Base-by-base conservation (phyloP, 1,140 invertebrate species). In the Choristoneura fumiferana region DNA sequence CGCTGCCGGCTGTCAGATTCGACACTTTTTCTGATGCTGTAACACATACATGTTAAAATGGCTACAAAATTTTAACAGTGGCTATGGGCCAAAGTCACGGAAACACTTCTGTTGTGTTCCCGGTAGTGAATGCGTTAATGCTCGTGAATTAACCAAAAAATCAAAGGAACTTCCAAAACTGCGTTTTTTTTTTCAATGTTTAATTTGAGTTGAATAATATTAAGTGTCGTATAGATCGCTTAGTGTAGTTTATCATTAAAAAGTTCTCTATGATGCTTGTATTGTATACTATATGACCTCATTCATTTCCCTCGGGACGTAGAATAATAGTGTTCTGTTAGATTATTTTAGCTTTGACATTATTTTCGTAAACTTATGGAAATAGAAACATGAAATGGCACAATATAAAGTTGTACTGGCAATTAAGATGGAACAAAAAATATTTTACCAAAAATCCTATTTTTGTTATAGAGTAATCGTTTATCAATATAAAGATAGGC, bases 381-480 rank as follows among this genome's bases (percentile, higher is more conserved):
- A 52, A 34, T 65, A 45, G 52, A 74, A 61, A 67, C 58, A 63
- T 36, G 68, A 73, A 74, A 69, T 73, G 69, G 75, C 79, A 87
- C 78, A 81, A 80, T 67, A 78, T 70, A 66, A 63, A 49, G 65
- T 70, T 73, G 55, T 61, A 69, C 33, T 78, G 72, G 83, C 69
- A 69, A 69, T 74, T 83, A 81, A 83, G 78, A 70, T 68, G 66
- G 73, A 73, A 65, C 63, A 57, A 76, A 62, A 71, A 71, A 72
- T 76, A 82, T 84, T 87, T 81, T 76, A 80, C 76, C 77, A 82
- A 87, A 77, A 76, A 76, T 67, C 73, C 69, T 87, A 87, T 84
- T 87, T 86, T 87, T 87, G 75, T 87, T 84, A 84, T 80, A 82
- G 74, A 74, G 58, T 82, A 82, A 75, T 79, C 22, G 74, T 83